A percentile compares a stretch with the other conserved stretches of the same genome.
Evolutionary conservation across 1,140 invertebrate genomes (phyloP).

Genomic region (Chionoecetes opilio): DNA sequence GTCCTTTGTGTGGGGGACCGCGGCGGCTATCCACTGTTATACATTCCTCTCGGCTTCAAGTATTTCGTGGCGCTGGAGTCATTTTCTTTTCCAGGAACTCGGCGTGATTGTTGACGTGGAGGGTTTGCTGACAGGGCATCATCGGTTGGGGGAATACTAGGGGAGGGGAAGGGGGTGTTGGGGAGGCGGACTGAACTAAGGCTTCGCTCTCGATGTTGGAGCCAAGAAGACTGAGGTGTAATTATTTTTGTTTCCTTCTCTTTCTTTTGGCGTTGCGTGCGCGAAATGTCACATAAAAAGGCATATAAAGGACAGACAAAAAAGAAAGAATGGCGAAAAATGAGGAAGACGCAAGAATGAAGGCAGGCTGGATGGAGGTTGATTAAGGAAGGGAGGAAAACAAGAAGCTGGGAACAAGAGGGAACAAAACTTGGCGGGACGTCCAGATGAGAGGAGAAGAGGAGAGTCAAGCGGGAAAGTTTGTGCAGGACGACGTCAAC

Average conservation of each 20-base stretch:
- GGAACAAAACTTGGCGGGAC: constrained; percentile 14
- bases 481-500: not conserved
- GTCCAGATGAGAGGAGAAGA: not conserved
- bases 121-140: constrained; percentile 3
- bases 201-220: not conserved
- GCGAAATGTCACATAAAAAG: not conserved
- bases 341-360: not conserved
- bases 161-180: too few species aligned
- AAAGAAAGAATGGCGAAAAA: constrained; percentile 8
- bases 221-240: not conserved
- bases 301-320: not conserved
- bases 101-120: constrained; percentile 15
- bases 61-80: not conserved
- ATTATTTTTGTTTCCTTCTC: too few species aligned
- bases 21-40: not conserved
- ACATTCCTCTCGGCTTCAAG: constrained; percentile 27
- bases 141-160: not conserved
- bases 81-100: not conserved
- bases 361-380: constrained; percentile 5
- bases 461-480: constrained; percentile 46
- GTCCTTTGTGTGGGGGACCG: not conserved
- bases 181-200: not conserved
- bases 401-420: constrained; percentile 25
- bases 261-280: not conserved
- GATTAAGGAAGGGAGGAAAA: constrained; percentile 28